Percentiles rank a stretch among this genome's conserved stretches.
These are phyloP conservation scores for Acanthurus tractus DNA, from an alignment of 2,797 vertebrate species.

Conservation along the genomic window DNA sequence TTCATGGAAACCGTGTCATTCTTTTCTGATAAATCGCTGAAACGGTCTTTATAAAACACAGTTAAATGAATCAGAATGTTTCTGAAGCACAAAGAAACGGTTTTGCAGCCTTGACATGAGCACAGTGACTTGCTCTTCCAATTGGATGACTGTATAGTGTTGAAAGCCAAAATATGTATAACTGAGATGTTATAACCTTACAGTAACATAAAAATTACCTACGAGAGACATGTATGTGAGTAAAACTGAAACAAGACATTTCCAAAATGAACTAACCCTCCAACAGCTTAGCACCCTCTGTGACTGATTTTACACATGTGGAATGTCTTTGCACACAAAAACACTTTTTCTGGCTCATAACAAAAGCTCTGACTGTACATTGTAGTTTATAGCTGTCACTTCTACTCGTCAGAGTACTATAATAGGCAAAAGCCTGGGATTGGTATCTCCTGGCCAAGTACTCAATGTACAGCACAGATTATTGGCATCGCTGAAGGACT, in stretches of 20 bases:
- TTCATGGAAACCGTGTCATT: conserved; percentile 7
- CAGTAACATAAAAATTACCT: neutral
- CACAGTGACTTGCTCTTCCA: conserved; percentile 10
- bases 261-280: neutral
- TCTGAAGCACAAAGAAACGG: neutral
- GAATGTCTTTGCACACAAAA: neutral
- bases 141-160: neutral
- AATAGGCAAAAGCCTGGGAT: neutral
- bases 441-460: neutral
- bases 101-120: neutral
- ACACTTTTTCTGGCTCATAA: neutral
- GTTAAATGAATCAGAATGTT: neutral
- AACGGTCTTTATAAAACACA: too few species aligned
- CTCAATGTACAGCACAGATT: neutral
- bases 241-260: neutral
- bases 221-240: neutral
- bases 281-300: neutral
- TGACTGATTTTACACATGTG: neutral
- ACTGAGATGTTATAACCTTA: neutral
- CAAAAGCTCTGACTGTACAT: neutral
- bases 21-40: neutral
- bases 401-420: neutral
- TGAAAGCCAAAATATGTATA: neutral
- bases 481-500: conserved; percentile 47
- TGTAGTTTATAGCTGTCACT: neutral